Base-by-base conservation (phyloP, 2,113 vertebrate species). In the Cyanoramphus novaezelandiae region DNA sequence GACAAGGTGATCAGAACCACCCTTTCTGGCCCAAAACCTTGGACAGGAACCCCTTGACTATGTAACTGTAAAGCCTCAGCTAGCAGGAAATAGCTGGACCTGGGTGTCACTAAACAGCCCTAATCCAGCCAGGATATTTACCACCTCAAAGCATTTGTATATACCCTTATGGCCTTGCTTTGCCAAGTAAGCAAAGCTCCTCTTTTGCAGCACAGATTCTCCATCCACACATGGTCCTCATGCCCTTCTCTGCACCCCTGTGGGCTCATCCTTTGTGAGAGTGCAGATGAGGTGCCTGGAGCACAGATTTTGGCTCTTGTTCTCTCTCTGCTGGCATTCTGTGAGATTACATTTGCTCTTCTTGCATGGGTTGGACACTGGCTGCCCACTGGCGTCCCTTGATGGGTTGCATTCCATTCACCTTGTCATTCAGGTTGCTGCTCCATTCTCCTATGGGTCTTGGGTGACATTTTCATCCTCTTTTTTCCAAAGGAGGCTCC, bases 241-340 rank as follows among this genome's bases (percentile, higher is more conserved):
- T 43, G 64, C 29, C 35, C 43, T 55, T 39, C 78, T 60, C 69
- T 63, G 77, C 37, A 41, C 60, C 81, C 50, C 0, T 0, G 25
- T 27, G 57, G 90, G 67, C 33, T 93, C 31, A 10, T 43, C 65
- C 65, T 82, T 55, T 4, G 0, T 9, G 46, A 50, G 57, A 64
- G 62, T 19, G 55, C n/a, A 72, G 52, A 43, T 28, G 62, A 87
- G 65, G 46, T 16, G 37, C 41, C 69, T 31, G 4, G 16, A 82
- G 69, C 47, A 82, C 46, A 71, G 41, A 27, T 13, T 27, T 2
- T 24, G 60, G 49, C 35, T 65, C 35, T 87, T 55, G 72, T 77
- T 90, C 68, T 92, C 91, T 90, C 78, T 85, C 88, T 93, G 44
- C 93, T 90, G 93, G 85, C 78, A 31, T 68, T 55, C 49, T 72